Evolutionary conservation across 2,797 vertebrate species (phyloP), one percentile per base, ranked within the genome.

Genomic region (Lacerta agilis): DNA sequence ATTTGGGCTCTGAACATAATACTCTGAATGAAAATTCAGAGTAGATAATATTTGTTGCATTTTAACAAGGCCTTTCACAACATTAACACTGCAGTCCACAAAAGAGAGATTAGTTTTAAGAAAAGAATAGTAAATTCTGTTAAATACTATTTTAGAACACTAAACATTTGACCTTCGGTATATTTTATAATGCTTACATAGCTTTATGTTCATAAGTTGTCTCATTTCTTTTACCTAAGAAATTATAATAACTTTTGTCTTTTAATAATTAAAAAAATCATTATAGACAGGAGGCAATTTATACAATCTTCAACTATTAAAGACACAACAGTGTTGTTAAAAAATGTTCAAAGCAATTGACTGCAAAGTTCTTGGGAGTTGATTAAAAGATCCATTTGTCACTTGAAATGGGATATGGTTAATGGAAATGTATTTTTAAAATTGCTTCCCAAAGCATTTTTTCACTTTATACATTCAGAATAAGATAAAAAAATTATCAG

Each of bases 361-460:
- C 92, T 87, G 69, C 67, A 84, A 90, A 95, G 87, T 95, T 95
- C 88, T 87, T 1, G 86, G 87, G 95, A 92, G 89, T 85, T 92
- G 94, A 95, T 95, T 94, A 96, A 92, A 92, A 94, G 87, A 94
- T 88, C 88, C 86, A 82, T 94, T 96, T 93, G 91, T 94, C 94
- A 94, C 91, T 94, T 94, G 93, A 89, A 94, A 92, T 93, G 83
- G 33, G 89, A 89, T 95, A 83, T 90, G 69, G 89, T 90, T 95
- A 90, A 94, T 94, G 94, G 87, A 64, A 86, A 84, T 86, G 58
- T 90, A 92, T 92, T 82, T 96, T 95, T 91, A 90, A 94, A 94
- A 91, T 20, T 91, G 86, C 94, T 92, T 95, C 90, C 85, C 76
- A 87, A 49, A 90, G 91, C 79, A 90, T 79, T 95, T 94, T 93